Evolutionary conservation across 2,888 invertebrate species (phyloP).

Genomic region (Tubulanus polymorphus): DNA sequence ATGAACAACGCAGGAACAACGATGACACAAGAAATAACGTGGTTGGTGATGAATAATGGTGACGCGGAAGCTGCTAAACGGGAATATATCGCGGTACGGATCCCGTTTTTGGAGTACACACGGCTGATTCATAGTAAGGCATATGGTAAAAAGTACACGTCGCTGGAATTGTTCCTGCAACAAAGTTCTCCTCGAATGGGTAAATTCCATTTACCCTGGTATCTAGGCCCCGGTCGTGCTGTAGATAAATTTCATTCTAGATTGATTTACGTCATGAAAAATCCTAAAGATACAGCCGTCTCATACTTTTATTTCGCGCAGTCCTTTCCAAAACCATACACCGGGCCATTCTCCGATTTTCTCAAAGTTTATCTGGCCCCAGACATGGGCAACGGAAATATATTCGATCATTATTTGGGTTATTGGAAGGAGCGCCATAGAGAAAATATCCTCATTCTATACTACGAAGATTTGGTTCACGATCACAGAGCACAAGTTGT

Average conservation of each 20-base stretch:
- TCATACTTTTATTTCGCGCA: not conserved
- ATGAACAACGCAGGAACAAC: slow-evolving; percentile 2
- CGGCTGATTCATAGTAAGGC: too few relatives aligned
- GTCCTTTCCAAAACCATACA: not conserved
- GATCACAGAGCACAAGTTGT: not conserved
- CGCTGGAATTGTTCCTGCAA: not conserved
- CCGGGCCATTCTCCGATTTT: slow-evolving; percentile 3
- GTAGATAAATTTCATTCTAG: not conserved
- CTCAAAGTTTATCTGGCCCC: slow-evolving; percentile 7
- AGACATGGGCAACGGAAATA: not conserved
- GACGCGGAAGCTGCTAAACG: not conserved
- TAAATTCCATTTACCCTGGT: slow-evolving; percentile 11
- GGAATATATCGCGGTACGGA: not conserved
- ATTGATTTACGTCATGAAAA: not conserved
- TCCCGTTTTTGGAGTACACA: not conserved
- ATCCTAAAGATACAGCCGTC: not conserved
- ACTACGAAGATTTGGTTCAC: not conserved
- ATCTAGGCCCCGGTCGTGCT: not conserved
- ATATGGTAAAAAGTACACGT: too few relatives aligned
- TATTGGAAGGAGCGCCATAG: not conserved
- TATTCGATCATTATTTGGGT: not conserved
- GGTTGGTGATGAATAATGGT: not conserved
- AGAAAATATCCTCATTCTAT: not conserved
- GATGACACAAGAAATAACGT: not conserved
- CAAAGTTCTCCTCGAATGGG: not conserved